Evolutionary conservation across 2,113 vertebrate genomes (phyloP), one percentile per base, ranked within the genome.

Genomic region (Oreochromis spilurus): DNA sequence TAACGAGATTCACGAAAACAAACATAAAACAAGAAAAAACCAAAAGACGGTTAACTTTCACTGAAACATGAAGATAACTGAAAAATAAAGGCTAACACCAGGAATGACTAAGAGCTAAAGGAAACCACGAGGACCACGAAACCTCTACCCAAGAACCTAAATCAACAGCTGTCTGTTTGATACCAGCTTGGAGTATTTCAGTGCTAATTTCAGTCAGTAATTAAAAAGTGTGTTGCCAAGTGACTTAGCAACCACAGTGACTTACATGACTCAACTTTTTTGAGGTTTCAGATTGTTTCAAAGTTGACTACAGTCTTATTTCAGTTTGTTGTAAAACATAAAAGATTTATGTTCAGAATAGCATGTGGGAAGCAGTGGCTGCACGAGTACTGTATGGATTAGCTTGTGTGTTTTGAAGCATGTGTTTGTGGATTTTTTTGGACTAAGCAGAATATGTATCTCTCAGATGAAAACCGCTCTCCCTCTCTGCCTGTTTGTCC

Each of bases 401-500:
- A 10, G 9, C 65, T 7, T 87, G 79, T 83, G 81, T 90, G 84
- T 90, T 82, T 86, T 65, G 38, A 24, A 75, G 70, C 84, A 86
- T 89, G 84, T 91, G 85, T 90, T 89, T 84, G 88, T 79, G 90
- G 83, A 88, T 87, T 93, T 85, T 72, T 85, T 78, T 40, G 84
- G 78, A 84, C 77, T 57, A 9, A 79, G 84, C 78, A 83, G 53
- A 85, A 81, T 65, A 16, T 79, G 83, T 80, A 34, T 82, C 79
- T 58, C 50, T 7, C 10, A 13, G 26, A 52, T 81, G 43, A 87
- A 88, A 92, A 70, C 81, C 53, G 4, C 83, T 77, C 81, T 83
- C 40, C 50, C 62, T 54, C 48, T 82, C 58, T 83, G 57, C 81
- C 90, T 86, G 70, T 91, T 88, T 93, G 91, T 91, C 90, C 84